These are phyloP conservation scores for Amphiprion percula DNA, from an alignment of 2,113 vertebrate genomes.

Conservation along the genomic window DNA sequence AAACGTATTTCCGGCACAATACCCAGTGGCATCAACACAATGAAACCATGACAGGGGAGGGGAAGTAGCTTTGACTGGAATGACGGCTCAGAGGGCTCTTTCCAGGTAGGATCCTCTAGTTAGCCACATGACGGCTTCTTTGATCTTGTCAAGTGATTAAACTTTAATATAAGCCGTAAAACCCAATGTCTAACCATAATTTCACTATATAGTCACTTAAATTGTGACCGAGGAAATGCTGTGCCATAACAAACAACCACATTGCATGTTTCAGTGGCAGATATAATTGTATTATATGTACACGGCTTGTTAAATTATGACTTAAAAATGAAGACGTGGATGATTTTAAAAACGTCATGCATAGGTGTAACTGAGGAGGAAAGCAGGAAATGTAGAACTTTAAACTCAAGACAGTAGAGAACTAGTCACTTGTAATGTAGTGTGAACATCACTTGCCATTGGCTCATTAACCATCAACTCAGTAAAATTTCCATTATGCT, in stretches of 20 bases:
- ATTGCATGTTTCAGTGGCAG: background rate
- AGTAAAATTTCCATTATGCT: constrained; percentile 9
- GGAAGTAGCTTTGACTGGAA: constrained; percentile 13
- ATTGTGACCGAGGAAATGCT: background rate
- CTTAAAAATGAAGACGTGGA: constrained; percentile 8
- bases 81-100: constrained; percentile 14
- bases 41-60: constrained; percentile 29
- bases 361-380: constrained; percentile 8
- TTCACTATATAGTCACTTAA: background rate
- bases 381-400: constrained; percentile 10
- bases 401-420: background rate
- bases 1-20: constrained; percentile 33
- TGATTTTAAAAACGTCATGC: constrained; percentile 27
- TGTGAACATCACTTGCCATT: background rate
- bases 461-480: background rate
- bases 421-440: constrained; percentile 12
- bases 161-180: constrained; percentile 5
- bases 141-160: constrained; percentile 14
- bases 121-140: constrained; percentile 17
- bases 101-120: constrained; percentile 11
- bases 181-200: background rate
- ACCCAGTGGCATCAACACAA: constrained; percentile 25
- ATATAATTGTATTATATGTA: constrained; percentile 14
- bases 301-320: constrained; percentile 1
- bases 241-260: background rate